These are phyloP conservation scores for Meliscaeva auricollis DNA, from an alignment of 2,888 invertebrate genomes.

Conservation along the genomic window DNA sequence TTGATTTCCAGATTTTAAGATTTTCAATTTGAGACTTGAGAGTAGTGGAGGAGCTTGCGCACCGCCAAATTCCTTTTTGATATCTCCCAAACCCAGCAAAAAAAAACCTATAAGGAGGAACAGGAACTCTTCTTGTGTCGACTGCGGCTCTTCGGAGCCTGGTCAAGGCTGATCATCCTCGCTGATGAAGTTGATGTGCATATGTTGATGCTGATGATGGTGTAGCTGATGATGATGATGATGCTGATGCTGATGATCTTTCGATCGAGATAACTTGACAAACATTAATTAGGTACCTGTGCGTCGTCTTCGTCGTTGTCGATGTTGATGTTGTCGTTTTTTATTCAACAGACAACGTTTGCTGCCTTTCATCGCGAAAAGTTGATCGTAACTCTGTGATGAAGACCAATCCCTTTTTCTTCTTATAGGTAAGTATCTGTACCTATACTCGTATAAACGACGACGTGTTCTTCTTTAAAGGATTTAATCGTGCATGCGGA, in stretches of 20 bases:
- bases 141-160: slow-evolving; percentile 4
- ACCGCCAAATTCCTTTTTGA: slow-evolving; percentile 54
- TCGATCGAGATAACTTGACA: slow-evolving; percentile 76
- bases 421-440: no score
- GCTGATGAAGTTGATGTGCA: slow-evolving; percentile 47
- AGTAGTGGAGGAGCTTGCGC: slow-evolving; percentile 11
- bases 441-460: not conserved
- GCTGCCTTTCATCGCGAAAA: slow-evolving; percentile 24
- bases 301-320: slow-evolving; percentile 64
- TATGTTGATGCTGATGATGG: slow-evolving; percentile 50
- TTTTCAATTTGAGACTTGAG: slow-evolving; percentile 19
- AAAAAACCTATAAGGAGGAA: slow-evolving; percentile 20
- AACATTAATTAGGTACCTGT: slow-evolving; percentile 76
- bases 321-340: slow-evolving; percentile 15
- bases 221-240: slow-evolving; percentile 51
- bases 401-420: slow-evolving; percentile 25
- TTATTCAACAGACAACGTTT: slow-evolving; percentile 4
- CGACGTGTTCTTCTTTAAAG: slow-evolving; percentile 42
- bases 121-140: slow-evolving; percentile 10
- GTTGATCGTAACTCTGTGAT: slow-evolving; percentile 47
- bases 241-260: slow-evolving; percentile 71
- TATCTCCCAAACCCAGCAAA: not conserved
- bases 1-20: slow-evolving; percentile 50
- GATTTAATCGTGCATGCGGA: slow-evolving; percentile 62
- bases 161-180: slow-evolving; percentile 26